A percentile compares a stretch with the other conserved stretches of the same genome.
These are phyloP conservation scores for Excalfactoria chinensis DNA, from an alignment of 2,113 vertebrate genomes.

Conservation along the genomic window DNA sequence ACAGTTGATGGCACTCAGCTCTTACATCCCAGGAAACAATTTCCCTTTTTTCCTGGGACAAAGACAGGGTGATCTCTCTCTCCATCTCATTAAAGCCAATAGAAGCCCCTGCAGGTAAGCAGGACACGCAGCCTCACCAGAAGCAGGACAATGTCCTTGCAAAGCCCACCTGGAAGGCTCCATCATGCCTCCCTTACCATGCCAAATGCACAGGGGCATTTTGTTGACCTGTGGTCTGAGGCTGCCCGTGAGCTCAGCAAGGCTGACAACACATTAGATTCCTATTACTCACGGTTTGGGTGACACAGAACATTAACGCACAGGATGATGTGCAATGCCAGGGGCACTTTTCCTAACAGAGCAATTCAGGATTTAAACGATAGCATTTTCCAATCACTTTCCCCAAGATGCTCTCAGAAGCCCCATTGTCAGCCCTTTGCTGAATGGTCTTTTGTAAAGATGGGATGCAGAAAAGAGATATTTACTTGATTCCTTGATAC, in stretches of 20 bases:
- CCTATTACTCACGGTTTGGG: neutral
- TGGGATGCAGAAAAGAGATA: neutral
- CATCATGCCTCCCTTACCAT: neutral
- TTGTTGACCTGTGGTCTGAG: rapidly evolving
- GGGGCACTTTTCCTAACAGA: constrained; percentile 11
- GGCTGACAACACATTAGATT: neutral
- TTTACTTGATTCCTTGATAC: neutral
- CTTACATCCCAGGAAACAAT: neutral
- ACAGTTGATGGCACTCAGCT: neutral
- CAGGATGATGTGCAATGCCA: neutral
- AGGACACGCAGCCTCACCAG: neutral
- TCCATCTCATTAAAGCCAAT: rapidly evolving
- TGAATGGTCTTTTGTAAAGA: constrained; percentile 9
- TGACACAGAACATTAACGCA: rapidly evolving
- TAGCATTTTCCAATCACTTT: constrained; percentile 33
- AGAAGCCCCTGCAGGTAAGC: rapidly evolving
- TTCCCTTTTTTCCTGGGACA: neutral
- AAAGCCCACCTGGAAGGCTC: neutral
- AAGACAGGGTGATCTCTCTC: neutral
- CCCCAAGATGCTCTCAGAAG: constrained; percentile 23
- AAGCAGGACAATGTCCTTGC: neutral
- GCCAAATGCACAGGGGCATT: too few relatives aligned
- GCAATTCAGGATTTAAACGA: constrained; percentile 14
- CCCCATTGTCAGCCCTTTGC: neutral
- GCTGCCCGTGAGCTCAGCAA: rapidly evolving